phyloP scores from a whole-genome alignment of 2,888 invertebrate species.

The Eupeodes luniger region DNA sequence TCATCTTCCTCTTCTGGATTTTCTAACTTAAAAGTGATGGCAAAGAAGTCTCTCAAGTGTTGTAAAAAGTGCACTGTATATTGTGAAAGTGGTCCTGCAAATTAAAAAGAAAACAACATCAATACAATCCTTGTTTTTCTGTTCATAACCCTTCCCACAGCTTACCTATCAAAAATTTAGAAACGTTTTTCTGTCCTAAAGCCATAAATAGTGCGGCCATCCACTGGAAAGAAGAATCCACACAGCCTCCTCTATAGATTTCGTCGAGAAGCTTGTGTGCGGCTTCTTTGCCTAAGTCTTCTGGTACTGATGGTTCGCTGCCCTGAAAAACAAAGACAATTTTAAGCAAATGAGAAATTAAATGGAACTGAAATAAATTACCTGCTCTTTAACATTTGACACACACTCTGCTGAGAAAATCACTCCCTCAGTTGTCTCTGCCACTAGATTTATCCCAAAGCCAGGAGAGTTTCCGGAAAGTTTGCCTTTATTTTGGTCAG shows the following conservation, averaged over 20 bases:
- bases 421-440: slow-evolving; percentile 95
- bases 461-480: slow-evolving; percentile 96
- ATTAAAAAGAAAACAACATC: background rate
- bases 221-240: slow-evolving; percentile 95
- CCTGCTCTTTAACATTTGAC: slow-evolving; percentile 80
- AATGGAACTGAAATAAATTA: slow-evolving; percentile 51
- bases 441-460: slow-evolving; percentile 94
- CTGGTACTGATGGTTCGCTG: slow-evolving; percentile 90
- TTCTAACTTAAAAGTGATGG: slow-evolving; percentile 96
- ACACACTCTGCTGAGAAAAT: slow-evolving; percentile 88
- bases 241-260: slow-evolving; percentile 95
- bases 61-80: slow-evolving; percentile 95
- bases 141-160: background rate
- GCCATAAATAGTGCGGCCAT: slow-evolving; percentile 96
- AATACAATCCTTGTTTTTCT: background rate
- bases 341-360: background rate
- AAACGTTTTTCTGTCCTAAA: slow-evolving; percentile 96
- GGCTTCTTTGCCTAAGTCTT: slow-evolving; percentile 94
- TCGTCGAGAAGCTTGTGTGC: slow-evolving; percentile 94
- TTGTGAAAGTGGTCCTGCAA: slow-evolving; percentile 87
- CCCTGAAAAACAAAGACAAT: slow-evolving; percentile 79
- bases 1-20: slow-evolving; percentile 85
- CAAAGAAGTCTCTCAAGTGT: slow-evolving; percentile 96
- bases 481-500: slow-evolving; percentile 95
- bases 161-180: slow-evolving; percentile 87